Base-by-base conservation (phyloP, 2,113 vertebrate species). In the Podarcis muralis region DNA sequence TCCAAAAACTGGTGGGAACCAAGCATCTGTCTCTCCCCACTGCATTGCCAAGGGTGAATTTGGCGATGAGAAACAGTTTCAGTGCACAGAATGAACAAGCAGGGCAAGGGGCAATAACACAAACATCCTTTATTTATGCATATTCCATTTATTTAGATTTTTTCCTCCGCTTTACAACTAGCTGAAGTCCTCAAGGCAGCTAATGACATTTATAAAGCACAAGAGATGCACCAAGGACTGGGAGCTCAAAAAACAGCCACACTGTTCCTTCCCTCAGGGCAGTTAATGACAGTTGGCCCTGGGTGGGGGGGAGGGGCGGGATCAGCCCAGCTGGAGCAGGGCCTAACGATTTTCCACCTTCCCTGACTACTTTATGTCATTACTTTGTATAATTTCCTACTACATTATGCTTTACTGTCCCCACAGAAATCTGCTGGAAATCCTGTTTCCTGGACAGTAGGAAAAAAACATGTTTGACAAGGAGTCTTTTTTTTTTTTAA, bases 81-180 rank as follows among this genome's bases (percentile, higher is more conserved):
- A 1, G 72, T 35, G 81, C 83, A 35, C 93, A 90, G 71, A 2
- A 1, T 9, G 86, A 94, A 78, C 77, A 94, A 92, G 83, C 88
- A 84, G 27, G 40, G 40, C 48, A 11, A 30, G 30, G 82, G 43
- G 76, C 43, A n/a, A 88, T 2, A 69, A n/a, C 13, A 30, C 79
- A 90, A 16, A 53, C 48, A 0, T 12, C 48, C 48, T 53, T 53
- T 53, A 53, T 53, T 53, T 53, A 53, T 53, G 48, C 48, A 53
- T 53, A 53, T 53, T 12, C 48, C 11, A 12, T 53, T 53, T 53
- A 53, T 53, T 53, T 62, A 62, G 59, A 62, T 62, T 62, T 62
- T 53, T 18, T 62, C 0, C 59, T 20, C 13, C 4, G 18, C 59
- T 62, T 62, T 62, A 15, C 59, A 62, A 5, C 59, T 53, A 53